A percentile compares a stretch with the other conserved stretches of the same genome.
phyloP scores from a whole-genome alignment of 35 echinoderm and acorn worm genomes.

The Apostichopus parvimensis region DNA sequence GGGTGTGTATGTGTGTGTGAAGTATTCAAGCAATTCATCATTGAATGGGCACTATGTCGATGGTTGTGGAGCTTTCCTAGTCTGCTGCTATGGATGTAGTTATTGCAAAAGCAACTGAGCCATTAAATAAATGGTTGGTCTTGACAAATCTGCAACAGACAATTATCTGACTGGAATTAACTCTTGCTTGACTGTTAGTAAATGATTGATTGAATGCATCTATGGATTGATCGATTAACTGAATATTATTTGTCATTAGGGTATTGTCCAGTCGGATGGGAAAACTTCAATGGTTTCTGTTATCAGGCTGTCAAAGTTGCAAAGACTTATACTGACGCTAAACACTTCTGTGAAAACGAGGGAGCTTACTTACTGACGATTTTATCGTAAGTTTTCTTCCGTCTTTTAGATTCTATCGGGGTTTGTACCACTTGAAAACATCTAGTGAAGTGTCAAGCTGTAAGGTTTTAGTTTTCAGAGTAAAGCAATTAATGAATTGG shows the following conservation, averaged over 20 bases:
- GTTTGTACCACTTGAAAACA: too few species aligned
- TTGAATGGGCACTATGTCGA: too few species aligned
- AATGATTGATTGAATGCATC: background rate
- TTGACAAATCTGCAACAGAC: too few species aligned
- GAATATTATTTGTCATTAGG: conserved; percentile 30
- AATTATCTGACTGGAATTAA: background rate
- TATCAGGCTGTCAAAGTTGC: conserved; percentile 28
- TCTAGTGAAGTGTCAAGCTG: too few species aligned
- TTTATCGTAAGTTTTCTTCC: conserved; percentile 51
- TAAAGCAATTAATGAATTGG: too few species aligned
- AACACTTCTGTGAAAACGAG: conserved; percentile 61
- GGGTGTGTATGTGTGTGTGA: too few species aligned
- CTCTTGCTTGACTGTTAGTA: background rate
- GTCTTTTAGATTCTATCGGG: background rate
- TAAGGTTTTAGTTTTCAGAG: too few species aligned
- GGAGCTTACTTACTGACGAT: conserved; percentile 56
- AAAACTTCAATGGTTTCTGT: conserved; percentile 59
- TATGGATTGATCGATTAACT: background rate
- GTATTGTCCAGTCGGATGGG: conserved; percentile 55
- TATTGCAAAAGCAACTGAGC: too few species aligned
- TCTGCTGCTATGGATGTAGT: too few species aligned
- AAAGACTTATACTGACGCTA: conserved; percentile 62
- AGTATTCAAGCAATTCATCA: too few species aligned
- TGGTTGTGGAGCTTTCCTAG: too few species aligned
- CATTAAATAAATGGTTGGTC: too few species aligned